Evolutionary conservation across 2,797 vertebrate species (phyloP).

Genomic region (Gallirallus australis): DNA sequence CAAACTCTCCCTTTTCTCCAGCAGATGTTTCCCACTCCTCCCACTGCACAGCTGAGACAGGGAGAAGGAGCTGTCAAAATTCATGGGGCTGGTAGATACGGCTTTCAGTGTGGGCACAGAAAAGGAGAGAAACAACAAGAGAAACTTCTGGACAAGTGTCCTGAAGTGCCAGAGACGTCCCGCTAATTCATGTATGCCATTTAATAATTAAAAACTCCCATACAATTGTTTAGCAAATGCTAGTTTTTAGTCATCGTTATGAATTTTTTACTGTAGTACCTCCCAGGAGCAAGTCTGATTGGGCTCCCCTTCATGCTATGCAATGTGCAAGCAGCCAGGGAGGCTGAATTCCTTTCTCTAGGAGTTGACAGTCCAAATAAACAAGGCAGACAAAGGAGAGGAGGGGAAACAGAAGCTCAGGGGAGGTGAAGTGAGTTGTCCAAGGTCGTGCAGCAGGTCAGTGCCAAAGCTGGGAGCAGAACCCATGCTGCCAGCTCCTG

Average conservation of each 20-base stretch:
- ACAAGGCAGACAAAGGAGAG: constrained; percentile 65
- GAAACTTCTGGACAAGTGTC: background rate
- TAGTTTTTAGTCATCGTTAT: background rate
- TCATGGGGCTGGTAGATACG: background rate
- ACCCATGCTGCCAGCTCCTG: constrained; percentile 44
- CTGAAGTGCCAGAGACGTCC: background rate
- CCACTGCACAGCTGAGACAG: constrained; percentile 34
- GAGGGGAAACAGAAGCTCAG: constrained; percentile 69
- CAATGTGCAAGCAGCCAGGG: constrained; percentile 41
- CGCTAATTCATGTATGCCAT: background rate
- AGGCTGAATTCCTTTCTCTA: constrained; percentile 64
- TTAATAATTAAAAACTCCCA: constrained; percentile 33
- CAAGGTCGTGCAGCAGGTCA: constrained; percentile 61
- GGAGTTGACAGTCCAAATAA: constrained; percentile 68
- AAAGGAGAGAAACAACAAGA: background rate
- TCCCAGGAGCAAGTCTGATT: background rate
- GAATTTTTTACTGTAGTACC: constrained; percentile 36
- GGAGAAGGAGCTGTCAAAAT: constrained; percentile 32
- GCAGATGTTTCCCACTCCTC: constrained; percentile 55
- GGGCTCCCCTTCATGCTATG: background rate
- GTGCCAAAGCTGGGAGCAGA: constrained; percentile 66
- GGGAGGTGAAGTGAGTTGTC: constrained; percentile 66
- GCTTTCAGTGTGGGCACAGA: background rate
- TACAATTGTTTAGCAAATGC: constrained; percentile 31
- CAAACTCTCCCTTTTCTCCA: constrained; percentile 11